Conservation (phyloP, 2,888 invertebrate species). For the Clepsis dumicolana region DNA sequence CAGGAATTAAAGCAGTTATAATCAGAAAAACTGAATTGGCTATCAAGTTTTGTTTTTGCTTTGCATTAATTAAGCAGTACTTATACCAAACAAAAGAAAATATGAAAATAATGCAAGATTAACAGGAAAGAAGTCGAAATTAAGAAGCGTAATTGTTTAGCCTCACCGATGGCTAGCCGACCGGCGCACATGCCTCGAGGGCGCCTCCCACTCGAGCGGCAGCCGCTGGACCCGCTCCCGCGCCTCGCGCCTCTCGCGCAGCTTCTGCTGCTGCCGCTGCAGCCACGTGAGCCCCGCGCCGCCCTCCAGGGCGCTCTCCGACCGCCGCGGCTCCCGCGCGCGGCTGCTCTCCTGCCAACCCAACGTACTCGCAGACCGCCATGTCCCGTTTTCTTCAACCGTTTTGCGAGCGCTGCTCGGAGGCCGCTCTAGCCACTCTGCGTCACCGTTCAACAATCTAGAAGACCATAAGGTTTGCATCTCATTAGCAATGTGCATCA, state of each 20-base stretch:
- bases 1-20: too few relatives aligned
- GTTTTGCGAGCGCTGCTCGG: constrained; percentile 67
- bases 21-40: too few relatives aligned
- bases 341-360: constrained; percentile 76
- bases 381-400: constrained; percentile 72
- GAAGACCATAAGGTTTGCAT: constrained; percentile 46
- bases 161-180: constrained; percentile 81
- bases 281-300: constrained; percentile 91
- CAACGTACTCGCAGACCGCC: constrained; percentile 75
- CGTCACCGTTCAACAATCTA: constrained; percentile 80
- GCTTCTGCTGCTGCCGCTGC: constrained; percentile 93
- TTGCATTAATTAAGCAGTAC: too few relatives aligned
- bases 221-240: constrained; percentile 90
- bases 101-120: neutral
- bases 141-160: neutral
- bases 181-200: constrained; percentile 79
- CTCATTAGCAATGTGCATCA: constrained; percentile 10
- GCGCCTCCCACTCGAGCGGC: constrained; percentile 88
- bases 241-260: constrained; percentile 91
- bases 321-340: constrained; percentile 72
- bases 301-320: constrained; percentile 72
- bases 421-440: constrained; percentile 76
- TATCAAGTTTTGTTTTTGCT: too few relatives aligned
- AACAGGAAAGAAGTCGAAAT: neutral
- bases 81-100: too few relatives aligned